phyloP scores from a whole-genome alignment of 1,140 invertebrate genomes.

The Acyrthosiphon pisum region DNA sequence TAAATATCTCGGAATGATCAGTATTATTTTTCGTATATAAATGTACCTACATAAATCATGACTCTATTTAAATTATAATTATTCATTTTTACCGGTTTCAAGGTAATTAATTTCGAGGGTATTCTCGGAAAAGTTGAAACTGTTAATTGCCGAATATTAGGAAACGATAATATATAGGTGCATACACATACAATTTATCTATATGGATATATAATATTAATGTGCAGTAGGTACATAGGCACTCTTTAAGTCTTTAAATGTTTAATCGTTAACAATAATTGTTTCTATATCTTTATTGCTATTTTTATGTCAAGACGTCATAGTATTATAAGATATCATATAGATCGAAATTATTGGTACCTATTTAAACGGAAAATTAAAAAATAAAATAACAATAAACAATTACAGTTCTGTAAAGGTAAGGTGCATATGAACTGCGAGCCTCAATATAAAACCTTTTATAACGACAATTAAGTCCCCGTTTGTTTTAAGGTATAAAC shows the following conservation, averaged over 20 bases:
- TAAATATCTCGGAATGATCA: constrained; percentile 16
- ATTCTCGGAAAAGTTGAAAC: neutral
- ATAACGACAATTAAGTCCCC: no score
- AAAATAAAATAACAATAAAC: neutral
- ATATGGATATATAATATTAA: neutral
- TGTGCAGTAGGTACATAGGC: neutral
- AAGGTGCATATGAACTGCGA: no score
- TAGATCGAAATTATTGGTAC: neutral
- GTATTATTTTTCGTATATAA: neutral
- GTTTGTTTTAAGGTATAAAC: no score
- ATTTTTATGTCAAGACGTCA: neutral
- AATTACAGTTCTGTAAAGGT: neutral
- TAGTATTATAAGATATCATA: no score
- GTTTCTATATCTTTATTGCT: neutral
- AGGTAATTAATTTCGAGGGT: neutral
- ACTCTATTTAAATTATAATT: neutral
- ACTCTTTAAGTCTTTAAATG: neutral
- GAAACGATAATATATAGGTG: neutral
- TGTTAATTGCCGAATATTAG: neutral
- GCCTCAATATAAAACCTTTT: no score
- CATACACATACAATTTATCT: neutral
- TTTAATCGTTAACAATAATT: neutral
- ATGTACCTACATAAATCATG: neutral
- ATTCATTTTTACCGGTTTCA: constrained; percentile 11
- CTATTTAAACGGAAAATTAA: neutral